Conservation (phyloP, 1,140 invertebrate species). For the Onthophagus taurus region DNA sequence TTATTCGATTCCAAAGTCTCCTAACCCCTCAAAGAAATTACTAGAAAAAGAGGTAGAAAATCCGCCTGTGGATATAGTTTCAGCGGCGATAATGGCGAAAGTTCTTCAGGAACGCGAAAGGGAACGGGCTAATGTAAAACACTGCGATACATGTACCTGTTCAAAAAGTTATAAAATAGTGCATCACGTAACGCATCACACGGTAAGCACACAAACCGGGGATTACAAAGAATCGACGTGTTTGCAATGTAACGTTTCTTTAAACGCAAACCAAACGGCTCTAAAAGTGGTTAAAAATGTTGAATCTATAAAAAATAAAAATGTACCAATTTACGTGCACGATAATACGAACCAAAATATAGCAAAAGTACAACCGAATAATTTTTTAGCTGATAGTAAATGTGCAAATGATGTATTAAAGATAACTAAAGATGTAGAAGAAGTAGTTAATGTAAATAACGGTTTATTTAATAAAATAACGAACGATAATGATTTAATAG, state of each 20-base stretch:
- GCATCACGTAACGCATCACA: slow-evolving; percentile 46
- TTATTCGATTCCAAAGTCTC: slow-evolving; percentile 55
- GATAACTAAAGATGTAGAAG: not conserved
- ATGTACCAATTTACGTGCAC: slow-evolving; percentile 18
- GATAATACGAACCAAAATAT: slow-evolving; percentile 23
- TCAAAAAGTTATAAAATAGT: slow-evolving; percentile 50
- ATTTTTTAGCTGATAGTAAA: slow-evolving; percentile 22
- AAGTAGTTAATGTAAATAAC: too few relatives aligned
- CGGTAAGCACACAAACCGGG: slow-evolving; percentile 51
- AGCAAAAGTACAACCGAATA: slow-evolving; percentile 35
- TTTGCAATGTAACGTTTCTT: slow-evolving; percentile 42
- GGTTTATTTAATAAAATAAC: too few relatives aligned
- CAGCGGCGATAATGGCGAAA: slow-evolving; percentile 87
- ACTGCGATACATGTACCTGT: slow-evolving; percentile 73
- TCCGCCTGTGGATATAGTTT: slow-evolving; percentile 65
- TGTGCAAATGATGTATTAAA: not conserved
- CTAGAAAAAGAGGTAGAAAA: slow-evolving; percentile 32
- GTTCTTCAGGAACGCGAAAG: slow-evolving; percentile 79
- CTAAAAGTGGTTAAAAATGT: slow-evolving; percentile 15
- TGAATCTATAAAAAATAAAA: slow-evolving; percentile 25
- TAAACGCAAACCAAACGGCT: slow-evolving; percentile 24
- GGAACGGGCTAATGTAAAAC: slow-evolving; percentile 57
- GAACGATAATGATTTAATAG: too few relatives aligned
- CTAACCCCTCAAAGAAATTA: slow-evolving; percentile 31
- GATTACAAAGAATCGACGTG: slow-evolving; percentile 46